Conservation (phyloP, 1,140 invertebrate species). For the Cydia amplana region DNA sequence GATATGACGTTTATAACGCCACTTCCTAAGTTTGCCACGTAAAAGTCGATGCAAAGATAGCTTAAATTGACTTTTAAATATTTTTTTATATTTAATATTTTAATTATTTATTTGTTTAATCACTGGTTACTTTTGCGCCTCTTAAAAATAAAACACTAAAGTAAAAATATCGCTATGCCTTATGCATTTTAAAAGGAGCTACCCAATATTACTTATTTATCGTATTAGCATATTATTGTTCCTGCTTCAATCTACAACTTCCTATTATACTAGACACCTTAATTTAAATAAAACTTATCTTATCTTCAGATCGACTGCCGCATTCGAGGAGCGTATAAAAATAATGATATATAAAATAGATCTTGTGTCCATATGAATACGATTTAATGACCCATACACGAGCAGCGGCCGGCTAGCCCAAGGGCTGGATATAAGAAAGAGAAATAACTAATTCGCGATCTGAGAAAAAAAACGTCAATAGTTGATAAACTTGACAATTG, state of each 20-base stretch:
- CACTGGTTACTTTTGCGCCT: no score
- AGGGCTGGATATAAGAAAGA: conserved; percentile 26
- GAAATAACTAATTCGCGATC: conserved; percentile 7
- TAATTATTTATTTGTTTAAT: no score
- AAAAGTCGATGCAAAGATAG: no score
- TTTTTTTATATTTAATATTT: no score
- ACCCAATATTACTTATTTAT: neutral
- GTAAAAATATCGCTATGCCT: neutral
- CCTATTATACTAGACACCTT: conserved; percentile 4
- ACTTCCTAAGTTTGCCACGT: no score
- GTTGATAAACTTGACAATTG: neutral
- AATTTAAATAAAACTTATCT: conserved; percentile 14
- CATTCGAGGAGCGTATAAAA: conserved; percentile 24
- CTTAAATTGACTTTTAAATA: no score
- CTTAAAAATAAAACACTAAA: neutral
- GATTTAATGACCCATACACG: neutral
- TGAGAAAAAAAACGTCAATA: neutral
- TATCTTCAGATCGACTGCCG: neutral
- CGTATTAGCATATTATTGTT: neutral
- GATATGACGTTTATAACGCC: no score
- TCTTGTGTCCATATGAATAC: neutral
- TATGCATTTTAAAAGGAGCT: conserved; percentile 5
- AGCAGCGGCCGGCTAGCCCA: conserved; percentile 19
- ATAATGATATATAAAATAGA: conserved; percentile 26
- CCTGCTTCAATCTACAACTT: neutral